phyloP scores from a whole-genome alignment of 2,113 vertebrate species.

The Coregonus clupeaformis region DNA sequence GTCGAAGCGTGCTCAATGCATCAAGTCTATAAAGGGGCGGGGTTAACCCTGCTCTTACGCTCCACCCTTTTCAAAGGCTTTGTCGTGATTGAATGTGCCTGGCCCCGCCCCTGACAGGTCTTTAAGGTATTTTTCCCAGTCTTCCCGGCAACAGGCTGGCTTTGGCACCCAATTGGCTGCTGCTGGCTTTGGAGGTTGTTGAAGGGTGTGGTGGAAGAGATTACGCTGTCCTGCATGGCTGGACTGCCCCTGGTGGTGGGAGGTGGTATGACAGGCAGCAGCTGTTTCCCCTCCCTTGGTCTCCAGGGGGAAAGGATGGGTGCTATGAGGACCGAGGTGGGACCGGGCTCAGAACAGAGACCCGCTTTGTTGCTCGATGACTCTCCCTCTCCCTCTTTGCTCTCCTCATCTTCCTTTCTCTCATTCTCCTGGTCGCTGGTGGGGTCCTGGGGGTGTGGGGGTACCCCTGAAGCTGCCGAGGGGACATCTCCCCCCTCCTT shows the following conservation, averaged over 20 bases:
- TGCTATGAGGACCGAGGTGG: constrained; percentile 81
- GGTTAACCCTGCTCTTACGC: constrained; percentile 24
- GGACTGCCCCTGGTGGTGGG: constrained; percentile 53
- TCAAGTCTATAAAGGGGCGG: constrained; percentile 61
- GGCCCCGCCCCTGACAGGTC: constrained; percentile 43
- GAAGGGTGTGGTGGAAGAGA: constrained; percentile 69
- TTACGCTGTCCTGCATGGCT: constrained; percentile 70
- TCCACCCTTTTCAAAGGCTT: constrained; percentile 26
- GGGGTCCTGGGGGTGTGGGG: constrained; percentile 11
- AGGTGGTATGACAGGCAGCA: constrained; percentile 12
- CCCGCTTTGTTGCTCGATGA: constrained; percentile 41
- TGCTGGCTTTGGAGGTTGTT: constrained; percentile 47
- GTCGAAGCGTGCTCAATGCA: constrained; percentile 27
- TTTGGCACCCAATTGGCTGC: constrained; percentile 58
- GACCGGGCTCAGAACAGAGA: constrained; percentile 73
- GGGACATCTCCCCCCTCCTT: constrained; percentile 20
- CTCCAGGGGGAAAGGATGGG: constrained; percentile 79
- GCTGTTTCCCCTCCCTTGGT: constrained; percentile 36
- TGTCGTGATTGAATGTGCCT: constrained; percentile 14
- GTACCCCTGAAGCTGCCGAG: constrained; percentile 9
- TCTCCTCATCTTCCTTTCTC: constrained; percentile 20
- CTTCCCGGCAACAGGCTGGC: constrained; percentile 45
- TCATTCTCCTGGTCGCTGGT: constrained; percentile 20
- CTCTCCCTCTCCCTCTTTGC: constrained; percentile 11
- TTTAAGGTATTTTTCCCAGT: constrained; percentile 22